Evolutionary conservation across 2,113 vertebrate genomes (phyloP).

Genomic region (Leucopsar rothschildi): DNA sequence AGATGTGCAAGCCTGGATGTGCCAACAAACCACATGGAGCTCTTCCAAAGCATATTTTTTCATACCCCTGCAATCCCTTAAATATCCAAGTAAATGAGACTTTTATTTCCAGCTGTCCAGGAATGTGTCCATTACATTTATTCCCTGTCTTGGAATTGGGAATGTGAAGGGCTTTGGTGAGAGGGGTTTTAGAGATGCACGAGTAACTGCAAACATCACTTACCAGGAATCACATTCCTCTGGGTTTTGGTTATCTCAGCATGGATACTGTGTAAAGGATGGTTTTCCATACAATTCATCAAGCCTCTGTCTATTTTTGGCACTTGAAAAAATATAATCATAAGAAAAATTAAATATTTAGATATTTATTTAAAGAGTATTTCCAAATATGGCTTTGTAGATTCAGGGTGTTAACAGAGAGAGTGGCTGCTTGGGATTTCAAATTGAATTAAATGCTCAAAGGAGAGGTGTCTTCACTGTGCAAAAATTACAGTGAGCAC

Average conservation of each 20-base stretch:
- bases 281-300: background rate
- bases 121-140: background rate
- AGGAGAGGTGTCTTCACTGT: background rate
- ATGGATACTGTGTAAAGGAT: background rate
- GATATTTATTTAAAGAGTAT: background rate
- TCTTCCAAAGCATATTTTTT: background rate
- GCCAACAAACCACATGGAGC: background rate
- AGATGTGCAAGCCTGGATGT: background rate
- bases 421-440: background rate
- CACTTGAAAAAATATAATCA: background rate
- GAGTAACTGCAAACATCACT: background rate
- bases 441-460: background rate
- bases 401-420: background rate
- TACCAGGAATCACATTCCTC: background rate
- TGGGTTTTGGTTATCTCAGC: background rate
- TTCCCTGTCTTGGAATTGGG: background rate
- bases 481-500: background rate
- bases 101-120: background rate
- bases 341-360: background rate
- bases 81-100: background rate
- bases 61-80: background rate
- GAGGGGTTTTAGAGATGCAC: background rate
- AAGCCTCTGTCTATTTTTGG: background rate
- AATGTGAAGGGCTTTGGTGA: background rate
- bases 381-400: background rate